Evolutionary conservation across 2,888 invertebrate genomes (phyloP).

Genomic region (Tubulanus polymorphus): DNA sequence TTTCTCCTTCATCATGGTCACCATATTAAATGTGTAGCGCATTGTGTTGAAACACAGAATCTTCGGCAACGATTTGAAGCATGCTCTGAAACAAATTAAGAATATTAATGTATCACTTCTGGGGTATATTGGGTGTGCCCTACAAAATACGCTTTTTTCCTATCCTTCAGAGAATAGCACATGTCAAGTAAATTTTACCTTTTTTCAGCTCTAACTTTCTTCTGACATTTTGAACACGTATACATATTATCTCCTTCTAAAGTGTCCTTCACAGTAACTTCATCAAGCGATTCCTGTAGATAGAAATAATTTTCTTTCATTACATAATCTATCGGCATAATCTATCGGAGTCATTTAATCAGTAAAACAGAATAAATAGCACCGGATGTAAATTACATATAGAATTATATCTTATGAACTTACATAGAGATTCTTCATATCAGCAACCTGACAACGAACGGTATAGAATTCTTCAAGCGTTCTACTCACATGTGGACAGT

Average conservation of each 20-base stretch:
- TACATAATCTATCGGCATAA: not conserved
- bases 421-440: slow-evolving; percentile 86
- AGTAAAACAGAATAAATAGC: slow-evolving; percentile 3
- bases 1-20: slow-evolving; percentile 94
- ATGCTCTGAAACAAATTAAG: slow-evolving; percentile 74
- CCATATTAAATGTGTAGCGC: slow-evolving; percentile 96
- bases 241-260: slow-evolving; percentile 97
- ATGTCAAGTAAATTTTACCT: slow-evolving; percentile 56
- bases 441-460: slow-evolving; percentile 91
- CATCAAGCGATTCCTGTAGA: slow-evolving; percentile 76
- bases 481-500: slow-evolving; percentile 90
- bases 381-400: not conserved
- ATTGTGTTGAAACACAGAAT: slow-evolving; percentile 95
- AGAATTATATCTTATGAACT: slow-evolving; percentile 32
- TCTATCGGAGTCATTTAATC: not conserved
- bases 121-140: not conserved
- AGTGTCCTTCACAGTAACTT: slow-evolving; percentile 95
- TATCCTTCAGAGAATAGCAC: not conserved
- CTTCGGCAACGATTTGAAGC: slow-evolving; percentile 88
- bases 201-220: slow-evolving; percentile 93
- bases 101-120: no score
- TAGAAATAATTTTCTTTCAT: not conserved
- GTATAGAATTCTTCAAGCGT: slow-evolving; percentile 96
- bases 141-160: not conserved
- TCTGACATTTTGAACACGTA: slow-evolving; percentile 91